phyloP scores from a whole-genome alignment of 1,140 invertebrate genomes.

The Magallana gigas region DNA sequence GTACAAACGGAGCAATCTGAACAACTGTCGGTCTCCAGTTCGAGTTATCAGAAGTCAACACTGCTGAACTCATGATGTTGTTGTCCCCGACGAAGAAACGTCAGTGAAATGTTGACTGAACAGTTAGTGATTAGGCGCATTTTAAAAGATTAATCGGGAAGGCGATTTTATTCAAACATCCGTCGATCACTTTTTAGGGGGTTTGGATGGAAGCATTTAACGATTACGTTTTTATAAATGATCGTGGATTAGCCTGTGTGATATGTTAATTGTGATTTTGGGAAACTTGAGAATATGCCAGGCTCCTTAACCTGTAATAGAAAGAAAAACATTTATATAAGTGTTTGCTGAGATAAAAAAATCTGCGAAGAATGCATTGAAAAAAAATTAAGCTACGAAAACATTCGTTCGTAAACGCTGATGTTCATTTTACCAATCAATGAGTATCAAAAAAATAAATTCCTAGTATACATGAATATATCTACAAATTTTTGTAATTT shows the following conservation, averaged over 20 bases:
- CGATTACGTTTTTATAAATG: background rate
- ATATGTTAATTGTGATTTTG: constrained; percentile 9
- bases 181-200: constrained; percentile 22
- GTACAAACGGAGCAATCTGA: constrained; percentile 65
- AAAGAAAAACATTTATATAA: background rate
- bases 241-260: background rate
- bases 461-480: too few relatives aligned
- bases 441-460: too few relatives aligned
- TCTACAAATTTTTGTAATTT: too few relatives aligned
- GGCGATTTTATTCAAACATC: constrained; percentile 30
- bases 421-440: too few relatives aligned
- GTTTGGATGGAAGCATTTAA: background rate
- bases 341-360: too few relatives aligned
- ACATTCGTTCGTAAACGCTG: too few relatives aligned
- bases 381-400: too few relatives aligned
- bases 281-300: constrained; percentile 21
- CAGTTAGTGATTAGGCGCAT: constrained; percentile 31
- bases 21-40: constrained; percentile 69
- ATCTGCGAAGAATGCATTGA: too few relatives aligned
- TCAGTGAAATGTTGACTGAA: constrained; percentile 40
- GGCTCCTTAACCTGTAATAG: constrained; percentile 3
- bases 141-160: constrained; percentile 41
- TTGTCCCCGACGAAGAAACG: background rate
- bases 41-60: constrained; percentile 63
- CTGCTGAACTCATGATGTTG: constrained; percentile 61